These are phyloP conservation scores for Eurois occulta DNA, from an alignment of 2,888 invertebrate genomes.

Conservation along the genomic window DNA sequence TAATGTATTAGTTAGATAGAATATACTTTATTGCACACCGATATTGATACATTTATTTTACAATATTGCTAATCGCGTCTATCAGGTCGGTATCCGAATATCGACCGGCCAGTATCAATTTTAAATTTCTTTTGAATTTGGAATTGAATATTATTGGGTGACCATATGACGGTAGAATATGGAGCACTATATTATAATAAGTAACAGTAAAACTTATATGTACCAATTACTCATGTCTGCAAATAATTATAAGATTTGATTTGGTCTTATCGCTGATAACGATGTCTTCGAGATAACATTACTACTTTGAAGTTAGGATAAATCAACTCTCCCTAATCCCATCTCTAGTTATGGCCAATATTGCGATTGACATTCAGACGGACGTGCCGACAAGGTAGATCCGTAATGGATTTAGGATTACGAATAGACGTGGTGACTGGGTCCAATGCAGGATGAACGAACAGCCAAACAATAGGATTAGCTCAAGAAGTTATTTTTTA, in stretches of 20 bases:
- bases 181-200: too few species aligned
- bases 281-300: background rate
- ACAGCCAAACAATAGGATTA: background rate
- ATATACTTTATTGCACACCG: too few species aligned
- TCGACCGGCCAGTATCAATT: too few species aligned
- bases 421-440: slow-evolving; percentile 19
- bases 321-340: background rate
- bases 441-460: background rate
- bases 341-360: background rate
- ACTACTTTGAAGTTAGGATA: background rate
- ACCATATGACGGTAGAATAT: too few species aligned
- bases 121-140: too few species aligned
- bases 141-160: too few species aligned
- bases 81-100: too few species aligned
- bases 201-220: too few species aligned
- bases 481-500: too few species aligned
- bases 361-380: slow-evolving; percentile 11
- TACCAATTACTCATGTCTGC: too few species aligned
- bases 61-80: background rate
- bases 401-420: slow-evolving; percentile 27
- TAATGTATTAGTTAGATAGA: too few species aligned
- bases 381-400: background rate
- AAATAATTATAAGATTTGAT: too few species aligned
- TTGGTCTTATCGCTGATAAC: background rate
- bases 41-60: background rate